Base-by-base conservation (phyloP, 2,797 vertebrate genomes). In the Macroramphosus scolopax region DNA sequence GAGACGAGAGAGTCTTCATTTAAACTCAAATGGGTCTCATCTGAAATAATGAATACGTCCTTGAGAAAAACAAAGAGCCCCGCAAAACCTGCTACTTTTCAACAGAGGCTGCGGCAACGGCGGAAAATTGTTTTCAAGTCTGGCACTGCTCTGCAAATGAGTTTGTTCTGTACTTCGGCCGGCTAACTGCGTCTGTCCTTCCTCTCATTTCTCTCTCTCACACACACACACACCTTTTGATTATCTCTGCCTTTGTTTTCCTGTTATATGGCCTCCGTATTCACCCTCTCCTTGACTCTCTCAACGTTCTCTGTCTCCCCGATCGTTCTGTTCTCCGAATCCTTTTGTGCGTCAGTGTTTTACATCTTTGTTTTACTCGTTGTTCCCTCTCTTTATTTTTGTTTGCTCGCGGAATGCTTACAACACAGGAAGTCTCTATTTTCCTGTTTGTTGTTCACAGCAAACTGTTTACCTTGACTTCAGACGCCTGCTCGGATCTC, bases 31-130 rank as follows among this genome's bases (percentile, higher is more conserved):
- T 89, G 86, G 80, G 85, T 86, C 87, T 89, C 82, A 88, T 91
- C 86, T 89, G 83, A 88, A 88, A 90, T 91, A 90, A 92, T 91
- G 89, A 90, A 90, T 88, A 87, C 86, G 90, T 91, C 90, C 90
- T 92, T 92, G 90, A 91, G 85, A 84, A 88, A 89, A 90, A 91
- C 86, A 90, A 89, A 91, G 84, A 81, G 68, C 68, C 58, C 52
- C 72, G 80, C 76, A 85, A 86, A 88, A 86, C 73, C 48, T 69
- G 78, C 81, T 69, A 56, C 67, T 74, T 70, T 72, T 82, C 75
- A 71, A 78, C 82, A 75, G 75, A 79, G 67, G 77, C 73, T 75
- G 77, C 63, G 68, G 77, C 85, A 85, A 89, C 83, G 79, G 77
- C 81, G 78, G 82, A 88, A 89, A 89, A 91, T 89, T 89, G 87